A percentile compares a stretch with the other conserved stretches of the same genome.
Conservation (phyloP, 2,888 invertebrate genomes). For the Macrophya annulata region DNA sequence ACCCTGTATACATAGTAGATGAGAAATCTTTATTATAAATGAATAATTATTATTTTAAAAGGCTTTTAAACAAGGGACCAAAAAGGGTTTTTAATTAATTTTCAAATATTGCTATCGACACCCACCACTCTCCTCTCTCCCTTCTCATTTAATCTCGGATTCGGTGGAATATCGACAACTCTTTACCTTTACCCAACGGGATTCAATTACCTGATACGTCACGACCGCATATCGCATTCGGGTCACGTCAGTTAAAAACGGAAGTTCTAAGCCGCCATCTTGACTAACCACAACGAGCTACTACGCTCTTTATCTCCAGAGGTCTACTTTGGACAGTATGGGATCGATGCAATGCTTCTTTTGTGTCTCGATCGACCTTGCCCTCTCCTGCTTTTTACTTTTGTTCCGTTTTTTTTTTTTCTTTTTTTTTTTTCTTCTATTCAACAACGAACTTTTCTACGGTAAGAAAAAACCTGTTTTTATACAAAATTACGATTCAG, state of each 20-base stretch:
- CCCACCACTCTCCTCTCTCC: not conserved
- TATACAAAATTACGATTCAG: too few species aligned
- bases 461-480: too few species aligned
- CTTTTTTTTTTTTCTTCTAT: not conserved
- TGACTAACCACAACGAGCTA: conserved; percentile 44
- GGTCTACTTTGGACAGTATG: conserved; percentile 46
- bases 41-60: not conserved
- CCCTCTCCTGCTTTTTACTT: conserved; percentile 18
- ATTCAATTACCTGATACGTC: conserved; percentile 72
- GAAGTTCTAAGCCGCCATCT: conserved; percentile 55
- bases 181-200: conserved; percentile 21
- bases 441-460: too few species aligned
- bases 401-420: conserved; percentile 54
- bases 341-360: conserved; percentile 39
- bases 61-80: not conserved
- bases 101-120: not conserved
- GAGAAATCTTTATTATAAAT: not conserved
- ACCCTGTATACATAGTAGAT: not conserved
- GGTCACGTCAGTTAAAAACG: conserved; percentile 71
- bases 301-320: conserved; percentile 34
- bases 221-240: conserved; percentile 66
- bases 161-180: conserved; percentile 46
- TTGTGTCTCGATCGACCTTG: conserved; percentile 11
- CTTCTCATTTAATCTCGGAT: not conserved
- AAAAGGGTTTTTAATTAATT: not conserved